phyloP scores from a whole-genome alignment of 2,113 vertebrate genomes.

The Barbus barbus region DNA sequence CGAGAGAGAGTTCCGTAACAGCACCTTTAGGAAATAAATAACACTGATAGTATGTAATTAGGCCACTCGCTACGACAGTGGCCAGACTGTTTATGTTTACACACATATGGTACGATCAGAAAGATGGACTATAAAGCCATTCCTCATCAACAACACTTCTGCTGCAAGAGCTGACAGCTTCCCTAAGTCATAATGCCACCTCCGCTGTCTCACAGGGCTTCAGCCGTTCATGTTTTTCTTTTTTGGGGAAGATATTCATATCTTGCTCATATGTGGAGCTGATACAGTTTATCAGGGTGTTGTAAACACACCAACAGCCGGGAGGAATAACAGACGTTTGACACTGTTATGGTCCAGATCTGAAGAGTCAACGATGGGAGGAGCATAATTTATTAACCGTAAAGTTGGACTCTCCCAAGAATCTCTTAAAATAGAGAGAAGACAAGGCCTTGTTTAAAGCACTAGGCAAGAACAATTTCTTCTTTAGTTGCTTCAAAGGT shows the following conservation, averaged over 20 bases:
- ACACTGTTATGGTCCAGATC: constrained; percentile 5
- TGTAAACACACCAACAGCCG: constrained; percentile 12
- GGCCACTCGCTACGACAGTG: constrained; percentile 73
- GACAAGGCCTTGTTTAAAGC: not conserved
- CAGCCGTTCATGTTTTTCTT: constrained; percentile 16
- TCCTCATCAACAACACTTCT: constrained; percentile 52
- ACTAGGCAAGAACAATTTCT: not conserved
- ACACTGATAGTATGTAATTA: constrained; percentile 86
- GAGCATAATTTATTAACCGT: not conserved
- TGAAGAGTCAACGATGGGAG: not conserved
- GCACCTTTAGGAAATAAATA: constrained; percentile 54
- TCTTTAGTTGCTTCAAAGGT: not conserved
- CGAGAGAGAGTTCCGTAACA: not conserved
- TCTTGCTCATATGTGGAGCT: constrained; percentile 17
- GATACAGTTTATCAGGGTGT: constrained; percentile 5
- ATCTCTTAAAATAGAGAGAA: constrained; percentile 1
- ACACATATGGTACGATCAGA: constrained; percentile 54
- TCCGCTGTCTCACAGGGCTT: constrained; percentile 15
- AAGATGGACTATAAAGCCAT: constrained; percentile 53
- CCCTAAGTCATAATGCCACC: constrained; percentile 6
- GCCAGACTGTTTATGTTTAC: constrained; percentile 51
- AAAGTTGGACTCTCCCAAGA: not conserved
- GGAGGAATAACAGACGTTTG: constrained; percentile 4
- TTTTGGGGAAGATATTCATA: constrained; percentile 18
- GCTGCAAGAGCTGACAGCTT: constrained; percentile 31